Evolutionary conservation across 2,797 vertebrate genomes (phyloP).

Genomic region (Peromyscus attwateri): DNA sequence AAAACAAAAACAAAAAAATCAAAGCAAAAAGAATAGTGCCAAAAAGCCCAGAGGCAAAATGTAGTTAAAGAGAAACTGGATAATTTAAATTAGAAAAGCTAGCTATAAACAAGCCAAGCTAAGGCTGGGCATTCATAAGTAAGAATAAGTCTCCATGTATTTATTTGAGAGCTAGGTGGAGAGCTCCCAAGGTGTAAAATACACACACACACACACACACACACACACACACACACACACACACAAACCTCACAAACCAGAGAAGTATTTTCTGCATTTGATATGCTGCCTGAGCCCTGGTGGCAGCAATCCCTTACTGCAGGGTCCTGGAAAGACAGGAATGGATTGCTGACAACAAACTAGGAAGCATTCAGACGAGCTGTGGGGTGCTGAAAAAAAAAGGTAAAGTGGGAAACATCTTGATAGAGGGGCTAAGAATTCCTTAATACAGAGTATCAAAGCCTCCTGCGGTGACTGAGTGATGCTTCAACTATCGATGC

Average conservation of each 20-base stretch:
- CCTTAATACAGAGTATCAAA: not conserved
- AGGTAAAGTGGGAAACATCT: not conserved
- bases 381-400: not conserved
- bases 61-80: too few species aligned
- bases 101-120: too few species aligned
- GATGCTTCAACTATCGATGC: not conserved
- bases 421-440: not conserved
- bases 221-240: too few species aligned
- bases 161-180: too few species aligned
- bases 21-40: too few species aligned
- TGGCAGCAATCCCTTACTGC: not conserved
- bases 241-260: not conserved
- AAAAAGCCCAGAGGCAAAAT: too few species aligned
- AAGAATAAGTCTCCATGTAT: too few species aligned
- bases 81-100: too few species aligned
- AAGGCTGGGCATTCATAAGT: too few species aligned
- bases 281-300: not conserved
- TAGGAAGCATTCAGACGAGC: not conserved
- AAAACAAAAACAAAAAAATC: too few species aligned
- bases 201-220: too few species aligned
- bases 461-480: not conserved
- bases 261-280: not conserved
- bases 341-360: slow-evolving; percentile 29
- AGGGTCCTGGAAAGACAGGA: not conserved
- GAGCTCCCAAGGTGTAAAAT: too few species aligned